phyloP scores from a whole-genome alignment of 1,140 invertebrate species.

The Saccostrea cuccullata region DNA sequence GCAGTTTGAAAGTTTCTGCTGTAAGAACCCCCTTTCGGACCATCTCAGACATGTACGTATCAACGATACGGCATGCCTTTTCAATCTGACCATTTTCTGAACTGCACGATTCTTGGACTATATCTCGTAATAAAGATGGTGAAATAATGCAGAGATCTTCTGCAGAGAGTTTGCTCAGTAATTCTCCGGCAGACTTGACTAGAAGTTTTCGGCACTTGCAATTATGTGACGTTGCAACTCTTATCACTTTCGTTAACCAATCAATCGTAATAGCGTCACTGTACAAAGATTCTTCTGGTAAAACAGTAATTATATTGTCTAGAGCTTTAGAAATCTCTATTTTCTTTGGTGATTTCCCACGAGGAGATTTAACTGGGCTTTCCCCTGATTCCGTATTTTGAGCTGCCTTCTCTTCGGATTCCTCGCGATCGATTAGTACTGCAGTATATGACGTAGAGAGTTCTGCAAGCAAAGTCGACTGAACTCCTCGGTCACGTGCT shows the following conservation, averaged over 20 bases:
- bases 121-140: conserved; percentile 72
- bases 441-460: conserved; percentile 67
- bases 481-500: conserved; percentile 67
- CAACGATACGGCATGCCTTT: conserved; percentile 68
- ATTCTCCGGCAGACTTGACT: conserved; percentile 67
- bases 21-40: conserved; percentile 71
- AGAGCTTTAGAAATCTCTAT: conserved; percentile 63
- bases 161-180: conserved; percentile 67
- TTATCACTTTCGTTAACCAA: conserved; percentile 72
- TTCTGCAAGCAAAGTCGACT: conserved; percentile 60
- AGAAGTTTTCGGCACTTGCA: conserved; percentile 70
- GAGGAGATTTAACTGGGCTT: conserved; percentile 28
- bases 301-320: conserved; percentile 66
- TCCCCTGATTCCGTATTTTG: conserved; percentile 39
- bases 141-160: conserved; percentile 71
- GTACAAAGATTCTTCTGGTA: conserved; percentile 70
- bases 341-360: conserved; percentile 50
- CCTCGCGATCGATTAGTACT: conserved; percentile 60
- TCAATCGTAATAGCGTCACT: conserved; percentile 69
- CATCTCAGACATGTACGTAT: conserved; percentile 73
- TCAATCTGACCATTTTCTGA: conserved; percentile 61
- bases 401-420: conserved; percentile 47
- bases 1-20: conserved; percentile 71
- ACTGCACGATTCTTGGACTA: conserved; percentile 65
- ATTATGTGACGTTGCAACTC: conserved; percentile 65